Evolutionary conservation across 2,797 vertebrate species (phyloP).

Genomic region (Momotus momota): DNA sequence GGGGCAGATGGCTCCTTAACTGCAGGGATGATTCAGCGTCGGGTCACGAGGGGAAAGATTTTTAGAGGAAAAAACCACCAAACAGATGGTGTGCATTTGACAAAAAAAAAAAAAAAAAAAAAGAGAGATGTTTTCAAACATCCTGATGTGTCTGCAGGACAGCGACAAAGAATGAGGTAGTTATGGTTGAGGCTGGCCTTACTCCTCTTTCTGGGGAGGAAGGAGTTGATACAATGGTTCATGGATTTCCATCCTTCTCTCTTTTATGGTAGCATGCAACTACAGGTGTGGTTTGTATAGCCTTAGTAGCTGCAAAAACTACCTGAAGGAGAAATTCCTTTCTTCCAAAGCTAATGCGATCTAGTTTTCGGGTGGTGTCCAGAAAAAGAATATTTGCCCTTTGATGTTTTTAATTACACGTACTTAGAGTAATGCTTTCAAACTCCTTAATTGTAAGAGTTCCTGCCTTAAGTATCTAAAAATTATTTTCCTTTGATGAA

Average conservation of each 20-base stretch:
- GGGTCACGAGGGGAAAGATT: not conserved
- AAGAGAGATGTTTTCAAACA: not conserved
- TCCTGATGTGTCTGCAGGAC: not conserved
- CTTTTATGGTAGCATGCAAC: not conserved
- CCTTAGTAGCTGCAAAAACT: conserved; percentile 20
- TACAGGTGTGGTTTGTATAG: not conserved
- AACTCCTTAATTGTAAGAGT: conserved; percentile 23
- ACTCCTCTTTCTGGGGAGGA: not conserved
- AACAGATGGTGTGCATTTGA: not conserved
- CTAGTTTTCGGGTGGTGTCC: conserved; percentile 4
- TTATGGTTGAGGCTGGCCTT: not conserved
- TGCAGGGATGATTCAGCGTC: not conserved
- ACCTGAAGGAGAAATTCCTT: conserved; percentile 53
- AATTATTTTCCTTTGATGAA: conserved; percentile 17
- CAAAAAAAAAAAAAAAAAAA: not conserved
- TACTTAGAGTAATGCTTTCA: conserved; percentile 12
- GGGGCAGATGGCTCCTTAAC: conserved; percentile 28
- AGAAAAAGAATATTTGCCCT: conserved; percentile 8
- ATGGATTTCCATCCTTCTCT: not conserved
- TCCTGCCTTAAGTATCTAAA: not conserved
- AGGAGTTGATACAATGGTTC: not conserved
- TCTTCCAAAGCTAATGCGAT: not conserved
- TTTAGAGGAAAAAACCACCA: not conserved
- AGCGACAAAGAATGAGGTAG: not conserved
- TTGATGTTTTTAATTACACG: conserved; percentile 24